A percentile compares a stretch with the other conserved stretches of the same genome.
Conservation (phyloP, 2,113 vertebrate genomes). For the Macquaria australasica region DNA sequence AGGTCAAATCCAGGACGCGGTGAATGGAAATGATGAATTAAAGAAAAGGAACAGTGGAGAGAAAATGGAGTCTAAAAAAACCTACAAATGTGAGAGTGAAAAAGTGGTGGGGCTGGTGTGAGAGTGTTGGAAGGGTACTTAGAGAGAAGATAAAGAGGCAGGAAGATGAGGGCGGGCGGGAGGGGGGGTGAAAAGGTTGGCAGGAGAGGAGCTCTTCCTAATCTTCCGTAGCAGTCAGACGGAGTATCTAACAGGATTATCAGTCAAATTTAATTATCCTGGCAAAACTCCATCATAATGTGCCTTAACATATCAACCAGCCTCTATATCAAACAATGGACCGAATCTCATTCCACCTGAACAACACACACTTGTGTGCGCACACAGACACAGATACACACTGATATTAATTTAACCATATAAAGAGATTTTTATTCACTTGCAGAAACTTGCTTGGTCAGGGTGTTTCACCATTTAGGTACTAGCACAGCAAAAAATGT, state of each 20-base stretch:
- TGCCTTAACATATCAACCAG: constrained; percentile 67
- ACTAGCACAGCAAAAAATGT: constrained; percentile 74
- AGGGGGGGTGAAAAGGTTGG: constrained; percentile 61
- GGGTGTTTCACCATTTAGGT: constrained; percentile 62
- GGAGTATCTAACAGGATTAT: constrained; percentile 81
- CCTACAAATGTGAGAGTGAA: constrained; percentile 51
- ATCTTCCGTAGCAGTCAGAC: constrained; percentile 75
- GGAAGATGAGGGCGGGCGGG: constrained; percentile 34
- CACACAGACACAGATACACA: constrained; percentile 15
- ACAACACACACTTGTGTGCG: constrained; percentile 3
- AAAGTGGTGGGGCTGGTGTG: constrained; percentile 52
- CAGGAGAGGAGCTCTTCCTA: constrained; percentile 70
- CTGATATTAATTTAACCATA: constrained; percentile 64
- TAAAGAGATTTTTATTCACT: constrained; percentile 66
- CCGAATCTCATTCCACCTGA: constrained; percentile 60
- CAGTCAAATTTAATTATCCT: constrained; percentile 81
- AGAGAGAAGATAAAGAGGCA: constrained; percentile 64
- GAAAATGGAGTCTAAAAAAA: constrained; percentile 62
- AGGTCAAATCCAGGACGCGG: constrained; percentile 67
- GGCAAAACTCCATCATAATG: constrained; percentile 75
- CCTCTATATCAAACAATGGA: constrained; percentile 68
- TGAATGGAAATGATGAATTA: constrained; percentile 77
- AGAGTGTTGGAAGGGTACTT: constrained; percentile 66
- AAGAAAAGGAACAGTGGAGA: constrained; percentile 57
- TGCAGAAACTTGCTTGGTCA: constrained; percentile 71